Conservation (phyloP, 2,888 invertebrate genomes). For the Eurytoma californica region DNA sequence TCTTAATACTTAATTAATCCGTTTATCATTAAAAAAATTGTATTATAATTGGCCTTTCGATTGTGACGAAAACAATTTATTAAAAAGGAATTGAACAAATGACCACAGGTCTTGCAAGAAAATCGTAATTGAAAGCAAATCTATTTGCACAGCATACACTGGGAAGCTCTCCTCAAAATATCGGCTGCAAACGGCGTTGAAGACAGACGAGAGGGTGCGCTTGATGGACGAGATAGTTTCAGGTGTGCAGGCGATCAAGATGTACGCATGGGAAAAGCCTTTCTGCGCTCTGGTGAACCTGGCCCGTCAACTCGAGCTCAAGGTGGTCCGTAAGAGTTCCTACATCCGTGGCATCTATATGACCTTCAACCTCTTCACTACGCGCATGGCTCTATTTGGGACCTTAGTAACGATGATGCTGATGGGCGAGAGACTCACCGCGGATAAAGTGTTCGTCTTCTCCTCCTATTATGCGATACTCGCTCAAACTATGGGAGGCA, state of each 20-base stretch:
- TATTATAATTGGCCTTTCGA: no score
- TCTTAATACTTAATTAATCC: no score
- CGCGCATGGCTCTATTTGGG: constrained; percentile 86
- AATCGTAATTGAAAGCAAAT: background rate
- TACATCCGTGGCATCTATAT: constrained; percentile 82
- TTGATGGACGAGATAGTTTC: constrained; percentile 87
- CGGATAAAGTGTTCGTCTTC: constrained; percentile 81
- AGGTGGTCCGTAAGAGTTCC: constrained; percentile 79
- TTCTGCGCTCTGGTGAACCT: constrained; percentile 80
- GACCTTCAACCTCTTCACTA: constrained; percentile 88
- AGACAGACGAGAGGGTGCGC: constrained; percentile 84
- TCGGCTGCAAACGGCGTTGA: constrained; percentile 78
- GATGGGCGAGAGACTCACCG: constrained; percentile 81
- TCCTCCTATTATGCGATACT: constrained; percentile 78
- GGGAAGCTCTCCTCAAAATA: constrained; percentile 73
- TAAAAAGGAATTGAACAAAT: no score
- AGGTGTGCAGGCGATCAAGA: constrained; percentile 86
- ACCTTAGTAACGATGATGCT: constrained; percentile 84
- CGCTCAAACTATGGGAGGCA: constrained; percentile 78
- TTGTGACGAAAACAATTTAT: constrained; percentile 29
- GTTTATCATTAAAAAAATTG: no score
- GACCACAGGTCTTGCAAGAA: no score
- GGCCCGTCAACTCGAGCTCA: constrained; percentile 77
- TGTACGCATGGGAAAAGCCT: constrained; percentile 87
- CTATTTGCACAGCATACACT: constrained; percentile 67